phyloP scores from a whole-genome alignment of 2,113 vertebrate species.

The Suricata suricatta region DNA sequence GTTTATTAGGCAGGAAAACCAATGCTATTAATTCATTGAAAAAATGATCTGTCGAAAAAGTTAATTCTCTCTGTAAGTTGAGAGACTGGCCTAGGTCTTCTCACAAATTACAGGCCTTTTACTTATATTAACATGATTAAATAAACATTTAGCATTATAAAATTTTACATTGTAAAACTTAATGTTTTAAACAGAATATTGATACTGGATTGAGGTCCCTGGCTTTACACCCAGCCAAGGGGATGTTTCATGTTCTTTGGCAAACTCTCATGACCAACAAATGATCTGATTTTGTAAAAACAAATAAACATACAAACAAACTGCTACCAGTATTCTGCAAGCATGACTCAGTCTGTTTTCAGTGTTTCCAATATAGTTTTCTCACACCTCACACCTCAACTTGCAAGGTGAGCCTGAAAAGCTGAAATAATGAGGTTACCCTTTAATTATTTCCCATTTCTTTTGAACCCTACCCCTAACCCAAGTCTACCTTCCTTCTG shows the following conservation, averaged over 20 bases:
- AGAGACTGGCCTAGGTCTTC: background rate
- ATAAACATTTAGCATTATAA: constrained; percentile 39
- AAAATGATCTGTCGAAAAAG: constrained; percentile 50
- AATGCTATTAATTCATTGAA: constrained; percentile 62
- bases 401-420: background rate
- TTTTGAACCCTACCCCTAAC: background rate
- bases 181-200: constrained; percentile 5
- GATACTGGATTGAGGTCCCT: background rate
- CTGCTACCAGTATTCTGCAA: background rate
- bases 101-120: constrained; percentile 17
- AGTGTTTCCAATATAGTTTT: background rate
- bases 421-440: background rate
- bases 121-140: constrained; percentile 32
- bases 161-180: constrained; percentile 22
- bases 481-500: background rate
- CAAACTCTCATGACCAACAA: background rate
- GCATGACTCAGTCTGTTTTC: background rate
- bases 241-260: background rate
- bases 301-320: background rate
- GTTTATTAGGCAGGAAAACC: constrained; percentile 74
- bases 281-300: background rate
- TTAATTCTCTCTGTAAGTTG: background rate
- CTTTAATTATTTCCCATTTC: background rate
- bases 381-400: rapidly evolving
- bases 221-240: background rate